These are phyloP conservation scores for Vireo griseus DNA, from an alignment of 2,797 vertebrate species.

Conservation along the genomic window DNA sequence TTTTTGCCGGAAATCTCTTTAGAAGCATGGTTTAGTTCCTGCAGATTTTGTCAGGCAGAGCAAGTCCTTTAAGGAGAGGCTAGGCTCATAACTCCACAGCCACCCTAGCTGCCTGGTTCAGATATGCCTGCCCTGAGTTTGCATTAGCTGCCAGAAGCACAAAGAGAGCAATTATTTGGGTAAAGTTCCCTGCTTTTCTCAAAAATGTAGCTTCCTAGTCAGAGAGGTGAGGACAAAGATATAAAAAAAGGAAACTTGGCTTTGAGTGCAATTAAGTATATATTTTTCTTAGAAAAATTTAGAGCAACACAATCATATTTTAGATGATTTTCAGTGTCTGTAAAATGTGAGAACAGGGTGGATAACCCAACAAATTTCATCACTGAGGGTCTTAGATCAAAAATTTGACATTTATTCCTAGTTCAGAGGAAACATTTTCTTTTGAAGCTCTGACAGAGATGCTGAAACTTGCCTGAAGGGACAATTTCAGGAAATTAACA, in stretches of 20 bases:
- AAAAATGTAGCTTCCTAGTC: background rate
- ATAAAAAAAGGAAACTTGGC: background rate
- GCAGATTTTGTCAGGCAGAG: background rate
- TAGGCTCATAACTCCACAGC: background rate
- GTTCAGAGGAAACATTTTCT: background rate
- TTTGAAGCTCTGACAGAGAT: background rate
- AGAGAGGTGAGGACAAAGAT: background rate
- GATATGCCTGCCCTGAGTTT: background rate
- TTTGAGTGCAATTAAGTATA: background rate
- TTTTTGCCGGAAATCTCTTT: background rate
- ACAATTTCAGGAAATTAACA: background rate
- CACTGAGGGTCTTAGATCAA: background rate
- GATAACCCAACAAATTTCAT: background rate
- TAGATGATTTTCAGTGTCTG: background rate
- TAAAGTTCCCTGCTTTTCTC: background rate
- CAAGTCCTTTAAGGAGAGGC: background rate
- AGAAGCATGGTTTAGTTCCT: background rate
- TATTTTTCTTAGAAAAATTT: background rate
- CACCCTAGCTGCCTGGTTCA: background rate
- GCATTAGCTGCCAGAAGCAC: rapidly evolving
- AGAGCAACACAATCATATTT: background rate
- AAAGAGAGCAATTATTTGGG: rapidly evolving
- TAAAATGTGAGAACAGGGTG: background rate
- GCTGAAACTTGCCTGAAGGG: background rate
- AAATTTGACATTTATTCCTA: background rate